Evolutionary conservation across 2,888 invertebrate genomes (phyloP), one percentile per base, ranked within the genome.

Genomic region (Epinotia bilunana): DNA sequence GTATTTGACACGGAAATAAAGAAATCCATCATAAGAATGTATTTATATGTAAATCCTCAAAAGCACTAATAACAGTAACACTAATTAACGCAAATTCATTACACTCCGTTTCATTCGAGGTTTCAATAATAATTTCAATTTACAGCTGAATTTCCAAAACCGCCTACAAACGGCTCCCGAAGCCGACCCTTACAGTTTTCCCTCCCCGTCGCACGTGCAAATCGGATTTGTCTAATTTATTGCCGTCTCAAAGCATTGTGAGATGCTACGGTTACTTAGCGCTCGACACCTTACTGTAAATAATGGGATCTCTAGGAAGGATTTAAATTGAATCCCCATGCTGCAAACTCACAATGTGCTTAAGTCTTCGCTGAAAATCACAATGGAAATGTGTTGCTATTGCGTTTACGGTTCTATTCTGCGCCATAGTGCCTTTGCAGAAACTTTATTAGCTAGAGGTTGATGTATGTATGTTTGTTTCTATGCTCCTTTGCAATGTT

Each of bases 151-250:
- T 55, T 58, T n/a, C 63, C n/a, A 68, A 55, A 72, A n/a, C 55
- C 60, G 28, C 65, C 49, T n/a, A 60, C 69, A 12, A 63, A 55
- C 33, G 11, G 57, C 39, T n/a, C 49, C 65, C 61, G 53, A 67
- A 67, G 60, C 33, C 68, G 23, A 57, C 68, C 63, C 57, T 63
- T 69, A 83, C 87, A 87, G 85, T 87, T 85, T 79, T 80, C 81
- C 83, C 46, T 58, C 58, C 57, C 69, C 83, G 86, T 83, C 84
- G 88, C 88, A 91, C 91, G 92, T 91, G 91, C 88, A 91, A 92
- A 93, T 93, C 91, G 90, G 93, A 92, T 93, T 93, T 91, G 91
- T 91, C 87, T 92, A 93, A 93, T 93, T 93, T 93, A 93, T 93
- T 89, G 89, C 89, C 87, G 88, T 88, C 87, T 87, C 80, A 83